These are phyloP conservation scores for Apus apus DNA, from an alignment of 2,113 vertebrate genomes.

Conservation along the genomic window DNA sequence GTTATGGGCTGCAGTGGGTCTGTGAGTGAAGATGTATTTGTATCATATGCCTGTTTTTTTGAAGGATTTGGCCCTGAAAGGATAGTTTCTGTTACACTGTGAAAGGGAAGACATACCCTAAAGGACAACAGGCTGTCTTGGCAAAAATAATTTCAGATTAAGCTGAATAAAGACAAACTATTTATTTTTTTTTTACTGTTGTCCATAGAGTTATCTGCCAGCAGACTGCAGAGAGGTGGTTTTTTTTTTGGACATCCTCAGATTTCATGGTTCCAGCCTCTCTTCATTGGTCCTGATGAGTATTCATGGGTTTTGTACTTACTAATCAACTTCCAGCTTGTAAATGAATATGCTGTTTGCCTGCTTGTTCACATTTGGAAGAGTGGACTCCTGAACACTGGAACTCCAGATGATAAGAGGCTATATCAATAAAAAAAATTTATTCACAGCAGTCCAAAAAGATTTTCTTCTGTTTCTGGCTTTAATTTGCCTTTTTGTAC, in stretches of 20 bases:
- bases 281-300: background rate
- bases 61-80: background rate
- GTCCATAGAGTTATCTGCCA: slow-evolving; percentile 21
- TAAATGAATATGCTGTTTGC: slow-evolving; percentile 33
- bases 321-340: slow-evolving; percentile 18
- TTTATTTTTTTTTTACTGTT: background rate
- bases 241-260: background rate
- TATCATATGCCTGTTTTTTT: background rate
- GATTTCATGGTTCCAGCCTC: background rate
- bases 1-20: background rate
- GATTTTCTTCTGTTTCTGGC: slow-evolving; percentile 20
- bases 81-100: background rate
- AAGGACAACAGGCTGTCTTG: background rate
- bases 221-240: slow-evolving; percentile 8
- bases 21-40: background rate
- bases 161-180: slow-evolving; percentile 22
- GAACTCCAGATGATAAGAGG: background rate
- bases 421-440: background rate
- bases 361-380: background rate
- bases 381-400: background rate
- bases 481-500: slow-evolving; percentile 32
- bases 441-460: background rate
- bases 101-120: background rate
- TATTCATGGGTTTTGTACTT: background rate
- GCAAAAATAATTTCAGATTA: slow-evolving; percentile 41